These are phyloP conservation scores for Poecilia latipinna DNA, from an alignment of 2,113 vertebrate species.

Conservation along the genomic window DNA sequence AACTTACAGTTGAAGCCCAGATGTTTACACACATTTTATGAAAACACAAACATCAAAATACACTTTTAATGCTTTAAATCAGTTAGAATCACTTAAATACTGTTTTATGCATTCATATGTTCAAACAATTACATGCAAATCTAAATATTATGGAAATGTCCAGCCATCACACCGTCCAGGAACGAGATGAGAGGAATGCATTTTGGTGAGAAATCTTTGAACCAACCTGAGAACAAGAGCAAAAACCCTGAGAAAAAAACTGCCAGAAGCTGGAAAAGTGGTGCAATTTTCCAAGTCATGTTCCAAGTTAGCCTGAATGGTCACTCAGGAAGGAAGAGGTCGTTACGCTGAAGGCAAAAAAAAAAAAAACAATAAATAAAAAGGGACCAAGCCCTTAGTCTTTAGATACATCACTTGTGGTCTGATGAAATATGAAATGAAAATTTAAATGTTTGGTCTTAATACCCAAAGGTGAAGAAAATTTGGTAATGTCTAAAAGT, in stretches of 20 bases:
- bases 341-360: not conserved
- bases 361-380: too few species aligned
- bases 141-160: not conserved
- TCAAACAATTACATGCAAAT: not conserved
- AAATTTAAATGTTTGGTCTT: not conserved
- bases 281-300: not conserved
- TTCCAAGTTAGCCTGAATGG: not conserved
- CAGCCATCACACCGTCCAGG: not conserved
- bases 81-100: not conserved
- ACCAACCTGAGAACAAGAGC: not conserved
- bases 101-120: not conserved
- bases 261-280: not conserved
- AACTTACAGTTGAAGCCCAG: conserved; percentile 9
- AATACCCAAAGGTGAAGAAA: not conserved
- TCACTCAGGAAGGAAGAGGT: not conserved
- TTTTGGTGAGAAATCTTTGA: not conserved
- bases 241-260: not conserved
- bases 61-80: not conserved
- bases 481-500: too few species aligned
- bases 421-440: too few species aligned
- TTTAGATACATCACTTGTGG: too few species aligned
- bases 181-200: not conserved
- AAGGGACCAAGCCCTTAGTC: too few species aligned
- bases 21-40: not conserved
- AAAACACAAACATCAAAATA: not conserved